A percentile compares a stretch with the other conserved stretches of the same genome.
Evolutionary conservation across 2,888 invertebrate genomes (phyloP).

Genomic region (Coecobrya sp.): DNA sequence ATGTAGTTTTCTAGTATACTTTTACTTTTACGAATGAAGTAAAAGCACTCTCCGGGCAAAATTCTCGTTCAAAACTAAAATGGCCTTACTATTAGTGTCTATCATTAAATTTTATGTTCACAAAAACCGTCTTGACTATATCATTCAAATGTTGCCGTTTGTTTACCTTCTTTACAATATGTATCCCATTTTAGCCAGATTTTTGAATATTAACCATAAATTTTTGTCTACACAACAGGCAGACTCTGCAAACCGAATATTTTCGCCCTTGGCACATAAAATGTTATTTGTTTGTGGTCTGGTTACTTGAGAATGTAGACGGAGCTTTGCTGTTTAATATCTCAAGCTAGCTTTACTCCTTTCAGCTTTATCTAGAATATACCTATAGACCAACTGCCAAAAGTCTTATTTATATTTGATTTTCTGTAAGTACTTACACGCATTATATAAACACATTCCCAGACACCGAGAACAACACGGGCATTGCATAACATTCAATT

Average conservation of each 20-base stretch:
- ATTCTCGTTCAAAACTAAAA: too few relatives aligned
- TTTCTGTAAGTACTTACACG: not conserved
- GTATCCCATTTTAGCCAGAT: not conserved
- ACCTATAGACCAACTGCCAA: slow-evolving; percentile 46
- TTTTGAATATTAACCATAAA: not conserved
- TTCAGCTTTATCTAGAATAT: not conserved
- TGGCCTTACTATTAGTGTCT: not conserved
- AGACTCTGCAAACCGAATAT: slow-evolving; percentile 11
- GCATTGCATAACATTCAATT: not conserved
- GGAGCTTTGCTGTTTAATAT: not conserved
- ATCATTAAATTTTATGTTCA: not conserved
- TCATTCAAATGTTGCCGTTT: not conserved
- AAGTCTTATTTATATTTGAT: not conserved
- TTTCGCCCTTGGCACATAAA: slow-evolving; percentile 64
- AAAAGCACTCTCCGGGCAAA: too few relatives aligned
- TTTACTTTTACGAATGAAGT: too few relatives aligned
- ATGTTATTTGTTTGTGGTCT: slow-evolving; percentile 58
- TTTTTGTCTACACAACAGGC: not conserved
- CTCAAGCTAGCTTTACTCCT: not conserved
- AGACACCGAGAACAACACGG: not conserved
- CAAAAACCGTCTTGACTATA: not conserved
- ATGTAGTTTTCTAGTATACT: too few relatives aligned
- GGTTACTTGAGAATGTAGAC: slow-evolving; percentile 42
- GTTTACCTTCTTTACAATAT: slow-evolving; percentile 15
- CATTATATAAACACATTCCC: not conserved